These are phyloP conservation scores for Smithornis capensis DNA, from an alignment of 2,113 vertebrate species.

Conservation along the genomic window DNA sequence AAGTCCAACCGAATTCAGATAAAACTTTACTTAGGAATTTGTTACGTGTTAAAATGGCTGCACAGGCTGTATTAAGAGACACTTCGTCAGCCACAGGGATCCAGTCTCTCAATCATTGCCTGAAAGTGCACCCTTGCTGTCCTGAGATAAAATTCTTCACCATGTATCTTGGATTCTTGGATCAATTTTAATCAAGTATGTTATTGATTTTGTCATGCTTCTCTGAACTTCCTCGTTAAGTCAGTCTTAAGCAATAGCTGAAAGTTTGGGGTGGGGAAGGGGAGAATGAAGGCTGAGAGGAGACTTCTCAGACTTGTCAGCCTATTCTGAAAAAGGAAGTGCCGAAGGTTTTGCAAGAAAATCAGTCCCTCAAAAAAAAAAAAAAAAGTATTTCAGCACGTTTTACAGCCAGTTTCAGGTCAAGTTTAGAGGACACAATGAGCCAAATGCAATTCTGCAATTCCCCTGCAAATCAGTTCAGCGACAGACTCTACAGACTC, in stretches of 20 bases:
- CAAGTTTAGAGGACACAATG: neutral
- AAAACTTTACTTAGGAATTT: neutral
- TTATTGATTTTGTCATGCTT: neutral
- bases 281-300: neutral
- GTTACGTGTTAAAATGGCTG: neutral
- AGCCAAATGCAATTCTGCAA: neutral
- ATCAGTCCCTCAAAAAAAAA: neutral
- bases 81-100: neutral
- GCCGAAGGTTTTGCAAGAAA: constrained; percentile 9
- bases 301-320: neutral
- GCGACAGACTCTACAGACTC: neutral
- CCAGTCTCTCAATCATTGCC: neutral
- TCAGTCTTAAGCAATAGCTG: constrained; percentile 12
- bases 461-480: neutral
- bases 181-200: neutral
- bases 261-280: neutral
- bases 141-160: neutral
- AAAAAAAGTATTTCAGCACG: neutral
- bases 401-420: neutral
- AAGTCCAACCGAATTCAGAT: neutral
- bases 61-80: neutral
- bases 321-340: constrained; percentile 21
- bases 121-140: neutral
- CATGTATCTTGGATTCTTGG: neutral
- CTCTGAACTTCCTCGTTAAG: neutral